These are phyloP conservation scores for Squalus acanthias DNA, from an alignment of 2,797 vertebrate genomes.

Conservation along the genomic window DNA sequence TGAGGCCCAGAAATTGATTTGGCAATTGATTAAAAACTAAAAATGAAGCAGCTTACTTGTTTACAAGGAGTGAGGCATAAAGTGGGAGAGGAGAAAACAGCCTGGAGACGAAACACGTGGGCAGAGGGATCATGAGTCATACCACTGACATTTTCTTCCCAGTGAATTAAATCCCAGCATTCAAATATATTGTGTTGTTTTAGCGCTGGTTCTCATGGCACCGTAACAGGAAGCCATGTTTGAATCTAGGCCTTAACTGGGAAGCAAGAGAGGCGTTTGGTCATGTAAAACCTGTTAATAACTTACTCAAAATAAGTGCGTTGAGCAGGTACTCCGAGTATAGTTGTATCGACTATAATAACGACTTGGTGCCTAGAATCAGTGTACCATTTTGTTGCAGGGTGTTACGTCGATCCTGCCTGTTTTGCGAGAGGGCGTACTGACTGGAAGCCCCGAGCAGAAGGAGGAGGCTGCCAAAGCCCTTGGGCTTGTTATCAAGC, in stretches of 20 bases:
- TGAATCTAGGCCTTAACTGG: neutral
- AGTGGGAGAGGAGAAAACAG: neutral
- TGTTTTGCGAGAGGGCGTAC: conserved; percentile 86
- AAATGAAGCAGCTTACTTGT: neutral
- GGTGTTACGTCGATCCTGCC: conserved; percentile 94
- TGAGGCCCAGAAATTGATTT: neutral
- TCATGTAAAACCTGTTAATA: neutral
- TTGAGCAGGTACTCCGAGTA: neutral
- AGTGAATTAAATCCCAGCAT: neutral
- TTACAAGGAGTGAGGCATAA: neutral
- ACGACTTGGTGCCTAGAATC: neutral
- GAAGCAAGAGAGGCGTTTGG: neutral
- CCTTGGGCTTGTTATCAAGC: conserved; percentile 81
- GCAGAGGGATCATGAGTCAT: neutral
- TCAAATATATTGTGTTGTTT: neutral
- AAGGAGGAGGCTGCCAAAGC: conserved; percentile 96
- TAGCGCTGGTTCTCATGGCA: neutral
- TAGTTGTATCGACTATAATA: neutral
- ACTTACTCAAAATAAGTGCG: neutral
- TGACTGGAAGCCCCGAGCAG: conserved; percentile 91
- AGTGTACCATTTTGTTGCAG: conserved; percentile 52
- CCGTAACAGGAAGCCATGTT: neutral
- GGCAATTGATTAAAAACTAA: neutral
- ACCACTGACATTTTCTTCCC: neutral
- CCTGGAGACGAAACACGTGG: neutral